These are phyloP conservation scores for Fregetta grallaria DNA, from an alignment of 2,113 vertebrate species.

Conservation along the genomic window DNA sequence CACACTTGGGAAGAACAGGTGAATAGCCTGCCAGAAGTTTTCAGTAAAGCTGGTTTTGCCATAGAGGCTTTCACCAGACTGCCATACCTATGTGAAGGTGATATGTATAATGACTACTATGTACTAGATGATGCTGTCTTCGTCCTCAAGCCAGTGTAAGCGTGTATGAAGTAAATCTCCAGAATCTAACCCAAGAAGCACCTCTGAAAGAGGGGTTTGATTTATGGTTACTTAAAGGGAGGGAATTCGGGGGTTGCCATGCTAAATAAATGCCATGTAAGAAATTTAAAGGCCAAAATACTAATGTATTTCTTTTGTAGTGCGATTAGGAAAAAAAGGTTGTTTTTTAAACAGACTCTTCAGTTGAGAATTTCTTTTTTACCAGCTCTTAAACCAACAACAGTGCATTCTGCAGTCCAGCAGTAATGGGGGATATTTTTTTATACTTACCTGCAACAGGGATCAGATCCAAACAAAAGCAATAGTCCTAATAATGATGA, in stretches of 20 bases:
- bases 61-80: conserved; percentile 93
- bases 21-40: conserved; percentile 86
- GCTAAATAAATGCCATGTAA: conserved; percentile 68
- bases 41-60: conserved; percentile 85
- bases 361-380: conserved; percentile 69
- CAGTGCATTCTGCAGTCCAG: conserved; percentile 60
- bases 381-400: conserved; percentile 65
- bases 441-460: conserved; percentile 68
- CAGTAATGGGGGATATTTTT: conserved; percentile 75
- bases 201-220: conserved; percentile 52
- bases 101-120: conserved; percentile 97
- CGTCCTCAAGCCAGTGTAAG: conserved; percentile 83
- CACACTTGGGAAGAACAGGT: conserved; percentile 97
- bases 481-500: conserved; percentile 55
- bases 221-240: conserved; percentile 36
- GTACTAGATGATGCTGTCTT: conserved; percentile 95
- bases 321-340: conserved; percentile 52
- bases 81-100: conserved; percentile 96
- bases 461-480: conserved; percentile 64
- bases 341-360: conserved; percentile 63
- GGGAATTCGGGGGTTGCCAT: conserved; percentile 52
- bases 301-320: conserved; percentile 82
- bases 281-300: conserved; percentile 77
- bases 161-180: conserved; percentile 7
- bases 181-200: conserved; percentile 26